Evolutionary conservation across 2,888 invertebrate species (phyloP), one percentile per base, ranked within the genome.

Genomic region (Athalia circularis): DNA sequence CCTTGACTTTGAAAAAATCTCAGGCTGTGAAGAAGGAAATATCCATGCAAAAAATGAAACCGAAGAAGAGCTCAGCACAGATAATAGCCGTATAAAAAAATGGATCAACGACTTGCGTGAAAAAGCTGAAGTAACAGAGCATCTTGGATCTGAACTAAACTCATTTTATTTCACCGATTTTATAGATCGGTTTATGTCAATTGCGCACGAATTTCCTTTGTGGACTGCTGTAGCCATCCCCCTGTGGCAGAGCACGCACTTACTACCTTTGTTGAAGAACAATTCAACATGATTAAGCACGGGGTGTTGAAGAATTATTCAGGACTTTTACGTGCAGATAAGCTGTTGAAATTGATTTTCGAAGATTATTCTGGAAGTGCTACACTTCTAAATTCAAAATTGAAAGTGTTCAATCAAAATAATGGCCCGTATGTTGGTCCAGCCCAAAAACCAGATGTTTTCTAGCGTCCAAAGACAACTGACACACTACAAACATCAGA

Each of bases 401-500:
- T 77, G 43, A 77, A 77, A 72, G 74, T 64, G 65, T 65, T 43
- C 48, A 64, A 77, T 77, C 77, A 77, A 79, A 67, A 54, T 52
- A 61, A 79, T 15, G 77, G 74, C 72, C 79, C 77, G 65, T 74
- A 65, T 54, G 67, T 77, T 8, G 74, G 77, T 74, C 77, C 77
- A 9, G 45, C 59, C 8, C 77, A 59, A 52, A 64, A 77, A 50
- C 57, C 61, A n/a, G 64, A 9, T 45, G 43, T 50, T 64, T 68
- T 11, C 59, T 7, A 48, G 48, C 61, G 47, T 43, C 59, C 64
- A 64, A 45, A 64, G 15, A 8, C 11, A 13, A 47, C 43, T 13
- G 59, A 43, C 47, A 47, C 29, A 29, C 29, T 29, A 29, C 29
- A 29, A 29, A 29, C 29, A 29, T 29, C 29, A 29, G 29, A 61